Base-by-base conservation (phyloP, 2,113 vertebrate genomes). In the Oxyruncus cristatus region DNA sequence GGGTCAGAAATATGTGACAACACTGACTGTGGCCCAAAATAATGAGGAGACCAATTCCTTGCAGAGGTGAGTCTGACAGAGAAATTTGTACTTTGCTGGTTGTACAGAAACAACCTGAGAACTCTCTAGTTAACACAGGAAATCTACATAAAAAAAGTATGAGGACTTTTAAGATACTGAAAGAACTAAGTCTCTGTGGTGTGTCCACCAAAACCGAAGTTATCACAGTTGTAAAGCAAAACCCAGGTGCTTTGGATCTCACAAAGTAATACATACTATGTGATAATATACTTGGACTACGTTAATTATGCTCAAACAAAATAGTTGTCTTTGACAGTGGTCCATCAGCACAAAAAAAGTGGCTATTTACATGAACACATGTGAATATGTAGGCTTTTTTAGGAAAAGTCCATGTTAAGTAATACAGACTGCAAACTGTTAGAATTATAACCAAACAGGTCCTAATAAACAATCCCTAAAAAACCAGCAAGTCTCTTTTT, bases 401-500 rank as follows among this genome's bases (percentile, higher is more conserved):
- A 56, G 33, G 18, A 65, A 28, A 81, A 50, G 10, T n/a, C 52
- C 13, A 26, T 3, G 11, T 50, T 68, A 73, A 80, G n/a, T 46
- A 65, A n/a, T 42, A 80, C 0, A 19, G 17, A 52, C 37, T 50
- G 37, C 17, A 61, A 84, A 46, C 39, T n/a, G 6, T 13, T 46
- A 59, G 17, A 28, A 67, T 41, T 76, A 28, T 20, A 61, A 89
- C 3, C 26, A 74, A 81, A 65, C 11, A 55, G 15, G 16, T 33
- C 8, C 32, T 39, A 65, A 80, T 28, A 80, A 84, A 65, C 1
- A 8, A 12, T 55, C 8, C 27, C 33, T 68, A 61, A 70, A 86
- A 73, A 70, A 2, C 44, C 19, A 67, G 41, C n/a, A n/a, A n/a
- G n/a, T 21, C 6, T 2, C 1, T 4, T 28, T 3, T 1, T 5